phyloP scores from a whole-genome alignment of 1,140 invertebrate species.

The Oreohelix idahoensis region DNA sequence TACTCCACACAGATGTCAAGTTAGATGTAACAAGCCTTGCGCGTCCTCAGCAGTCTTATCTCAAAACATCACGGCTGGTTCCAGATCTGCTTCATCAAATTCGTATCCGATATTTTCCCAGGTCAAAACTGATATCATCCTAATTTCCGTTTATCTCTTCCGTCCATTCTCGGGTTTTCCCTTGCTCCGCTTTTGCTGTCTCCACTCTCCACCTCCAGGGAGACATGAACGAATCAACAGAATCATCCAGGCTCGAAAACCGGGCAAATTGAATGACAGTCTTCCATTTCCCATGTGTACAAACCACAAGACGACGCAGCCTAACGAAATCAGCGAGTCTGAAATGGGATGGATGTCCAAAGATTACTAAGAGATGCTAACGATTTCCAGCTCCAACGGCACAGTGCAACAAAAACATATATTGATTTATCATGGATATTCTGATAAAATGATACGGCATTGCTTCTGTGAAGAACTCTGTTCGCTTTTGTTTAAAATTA shows the following conservation, averaged over 20 bases:
- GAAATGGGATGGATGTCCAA: not conserved
- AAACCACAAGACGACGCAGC: not conserved
- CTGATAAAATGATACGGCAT: not conserved
- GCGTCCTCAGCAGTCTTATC: not conserved
- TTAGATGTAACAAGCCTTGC: not conserved
- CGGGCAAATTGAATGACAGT: not conserved
- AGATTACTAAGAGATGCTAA: not conserved
- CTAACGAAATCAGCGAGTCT: not conserved
- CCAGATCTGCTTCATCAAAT: not conserved
- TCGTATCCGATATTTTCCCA: not conserved
- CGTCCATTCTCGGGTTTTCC: not conserved
- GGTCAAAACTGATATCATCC: not conserved
- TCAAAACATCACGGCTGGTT: not conserved
- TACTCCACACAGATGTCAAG: not conserved
- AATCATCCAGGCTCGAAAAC: not conserved
- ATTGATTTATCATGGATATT: not conserved
- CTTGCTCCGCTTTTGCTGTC: not conserved
- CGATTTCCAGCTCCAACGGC: not conserved
- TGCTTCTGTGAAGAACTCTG: not conserved
- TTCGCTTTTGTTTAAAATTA: too few relatives aligned
- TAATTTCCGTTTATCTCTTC: not conserved
- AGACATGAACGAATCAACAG: not conserved
- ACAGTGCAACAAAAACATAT: not conserved
- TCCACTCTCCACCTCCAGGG: not conserved
- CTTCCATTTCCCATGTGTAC: not conserved